Conservation (phyloP, 1,140 invertebrate species). For the Zaprionus africanus region DNA sequence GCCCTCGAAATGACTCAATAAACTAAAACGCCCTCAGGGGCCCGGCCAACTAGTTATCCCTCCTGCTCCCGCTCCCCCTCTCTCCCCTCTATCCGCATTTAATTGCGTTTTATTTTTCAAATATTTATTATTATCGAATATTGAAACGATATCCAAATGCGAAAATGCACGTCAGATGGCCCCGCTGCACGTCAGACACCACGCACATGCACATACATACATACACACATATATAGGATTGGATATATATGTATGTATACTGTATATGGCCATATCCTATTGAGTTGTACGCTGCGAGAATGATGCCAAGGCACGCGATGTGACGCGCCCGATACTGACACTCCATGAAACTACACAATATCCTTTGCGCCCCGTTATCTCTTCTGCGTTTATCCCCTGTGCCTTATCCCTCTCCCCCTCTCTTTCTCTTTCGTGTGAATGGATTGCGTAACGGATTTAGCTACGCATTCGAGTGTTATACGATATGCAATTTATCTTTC, state of each 20-base stretch:
- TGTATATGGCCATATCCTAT: slow-evolving; percentile 25
- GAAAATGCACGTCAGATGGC: slow-evolving; percentile 24
- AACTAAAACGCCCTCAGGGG: slow-evolving; percentile 7
- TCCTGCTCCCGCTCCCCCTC: neutral
- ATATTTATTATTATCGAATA: slow-evolving; percentile 80
- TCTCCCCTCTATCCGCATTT: slow-evolving; percentile 53
- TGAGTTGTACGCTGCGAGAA: slow-evolving; percentile 58
- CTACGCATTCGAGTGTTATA: neutral
- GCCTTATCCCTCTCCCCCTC: neutral
- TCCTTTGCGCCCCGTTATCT: neutral
- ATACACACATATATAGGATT: slow-evolving; percentile 33
- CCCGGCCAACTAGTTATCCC: slow-evolving; percentile 49
- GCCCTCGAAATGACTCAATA: slow-evolving; percentile 75
- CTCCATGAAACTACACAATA: slow-evolving; percentile 17
- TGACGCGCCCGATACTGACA: slow-evolving; percentile 38
- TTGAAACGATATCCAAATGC: slow-evolving; percentile 57
- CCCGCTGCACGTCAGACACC: slow-evolving; percentile 47
- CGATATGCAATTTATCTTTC: slow-evolving; percentile 1
- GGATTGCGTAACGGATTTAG: slow-evolving; percentile 32
- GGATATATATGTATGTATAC: slow-evolving; percentile 10
- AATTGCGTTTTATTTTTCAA: slow-evolving; percentile 80
- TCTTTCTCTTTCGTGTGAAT: neutral
- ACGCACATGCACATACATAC: slow-evolving; percentile 28
- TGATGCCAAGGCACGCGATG: slow-evolving; percentile 63
- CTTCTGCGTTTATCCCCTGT: neutral